These are phyloP conservation scores for Agraylea sexmaculata DNA, from an alignment of 1,140 invertebrate species.

Conservation along the genomic window DNA sequence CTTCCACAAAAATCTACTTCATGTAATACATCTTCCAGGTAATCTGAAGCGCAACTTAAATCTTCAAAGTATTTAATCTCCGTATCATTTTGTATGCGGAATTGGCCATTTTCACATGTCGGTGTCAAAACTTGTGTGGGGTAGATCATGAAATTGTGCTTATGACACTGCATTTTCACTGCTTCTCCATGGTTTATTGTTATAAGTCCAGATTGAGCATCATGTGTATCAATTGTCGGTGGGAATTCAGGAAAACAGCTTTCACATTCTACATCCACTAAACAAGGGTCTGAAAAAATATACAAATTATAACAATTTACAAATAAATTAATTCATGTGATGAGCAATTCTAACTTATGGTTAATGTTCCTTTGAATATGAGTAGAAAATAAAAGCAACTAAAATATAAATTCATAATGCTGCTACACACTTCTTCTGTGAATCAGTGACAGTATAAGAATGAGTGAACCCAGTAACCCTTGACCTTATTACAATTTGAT, in stretches of 20 bases:
- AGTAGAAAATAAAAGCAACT: too few relatives aligned
- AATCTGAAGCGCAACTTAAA: slow-evolving; percentile 32
- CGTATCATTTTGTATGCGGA: slow-evolving; percentile 23
- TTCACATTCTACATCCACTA: slow-evolving; percentile 30
- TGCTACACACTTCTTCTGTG: too few relatives aligned
- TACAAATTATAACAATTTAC: too few relatives aligned
- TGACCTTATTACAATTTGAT: too few relatives aligned
- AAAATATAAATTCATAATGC: too few relatives aligned
- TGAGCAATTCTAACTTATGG: too few relatives aligned
- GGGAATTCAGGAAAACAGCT: slow-evolving; percentile 35
- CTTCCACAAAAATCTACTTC: slow-evolving; percentile 25
- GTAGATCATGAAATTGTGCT: slow-evolving; percentile 27
- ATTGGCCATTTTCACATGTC: slow-evolving; percentile 28
- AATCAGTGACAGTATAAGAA: too few relatives aligned
- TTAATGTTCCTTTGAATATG: too few relatives aligned
- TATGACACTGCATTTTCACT: slow-evolving; percentile 28
- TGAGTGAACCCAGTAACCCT: too few relatives aligned
- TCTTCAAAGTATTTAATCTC: slow-evolving; percentile 25
- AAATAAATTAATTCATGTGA: too few relatives aligned
- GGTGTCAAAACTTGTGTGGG: slow-evolving; percentile 24
- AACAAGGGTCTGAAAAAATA: slow-evolving; percentile 24
- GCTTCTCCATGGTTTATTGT: slow-evolving; percentile 24
- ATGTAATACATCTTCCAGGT: slow-evolving; percentile 34
- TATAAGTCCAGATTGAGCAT: slow-evolving; percentile 22
- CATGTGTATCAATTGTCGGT: slow-evolving; percentile 32